phyloP scores from a whole-genome alignment of 1,140 invertebrate species.

The Pseudoatta argentina region DNA sequence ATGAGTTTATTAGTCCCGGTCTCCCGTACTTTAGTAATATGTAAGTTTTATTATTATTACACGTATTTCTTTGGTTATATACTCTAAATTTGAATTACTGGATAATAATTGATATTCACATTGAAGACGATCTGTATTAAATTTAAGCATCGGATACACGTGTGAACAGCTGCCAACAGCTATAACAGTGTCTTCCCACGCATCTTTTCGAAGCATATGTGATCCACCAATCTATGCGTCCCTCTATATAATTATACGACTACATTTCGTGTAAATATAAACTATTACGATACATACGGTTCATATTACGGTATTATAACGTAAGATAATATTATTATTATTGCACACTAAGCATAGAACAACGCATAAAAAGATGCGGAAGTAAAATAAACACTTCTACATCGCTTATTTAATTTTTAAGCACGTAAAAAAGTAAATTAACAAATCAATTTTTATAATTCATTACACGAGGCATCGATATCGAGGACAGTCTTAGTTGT shows the following conservation, averaged over 20 bases:
- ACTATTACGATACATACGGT: background rate
- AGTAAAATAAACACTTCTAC: conserved; percentile 10
- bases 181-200: conserved; percentile 79
- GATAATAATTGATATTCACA: no score
- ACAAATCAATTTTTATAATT: conserved; percentile 1
- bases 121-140: conserved; percentile 43
- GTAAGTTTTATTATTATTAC: no score
- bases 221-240: conserved; percentile 59
- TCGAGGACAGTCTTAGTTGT: background rate
- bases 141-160: conserved; percentile 74
- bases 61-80: no score
- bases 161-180: conserved; percentile 80
- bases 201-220: conserved; percentile 73
- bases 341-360: background rate
- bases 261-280: conserved; percentile 28
- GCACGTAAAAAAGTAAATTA: background rate
- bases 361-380: background rate
- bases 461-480: background rate
- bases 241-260: conserved; percentile 43
- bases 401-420: background rate
- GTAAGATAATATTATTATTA: conserved; percentile 4
- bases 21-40: no score
- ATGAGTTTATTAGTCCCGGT: no score
- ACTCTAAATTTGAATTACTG: no score
- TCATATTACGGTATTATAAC: background rate